These are phyloP conservation scores for Tapera naevia DNA, from an alignment of 2,797 vertebrate species.

Conservation along the genomic window DNA sequence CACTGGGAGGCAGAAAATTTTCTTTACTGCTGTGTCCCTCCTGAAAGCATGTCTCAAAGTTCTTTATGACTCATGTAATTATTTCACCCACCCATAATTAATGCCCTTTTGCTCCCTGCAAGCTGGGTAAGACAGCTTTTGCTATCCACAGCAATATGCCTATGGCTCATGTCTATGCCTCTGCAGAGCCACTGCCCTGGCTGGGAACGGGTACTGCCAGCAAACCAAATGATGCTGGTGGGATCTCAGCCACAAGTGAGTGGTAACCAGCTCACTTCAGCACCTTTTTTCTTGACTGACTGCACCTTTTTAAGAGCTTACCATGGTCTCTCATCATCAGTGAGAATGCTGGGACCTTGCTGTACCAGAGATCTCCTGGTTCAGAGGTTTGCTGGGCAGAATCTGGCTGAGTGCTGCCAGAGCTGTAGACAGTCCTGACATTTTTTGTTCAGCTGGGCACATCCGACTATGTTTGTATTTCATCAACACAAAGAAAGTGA, in stretches of 20 bases:
- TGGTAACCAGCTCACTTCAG: neutral
- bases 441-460: neutral
- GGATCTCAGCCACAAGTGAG: neutral
- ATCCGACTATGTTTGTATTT: neutral
- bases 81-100: neutral
- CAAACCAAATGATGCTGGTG: neutral
- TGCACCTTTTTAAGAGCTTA: neutral
- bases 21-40: neutral
- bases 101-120: neutral
- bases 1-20: neutral
- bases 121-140: neutral
- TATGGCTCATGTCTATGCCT: neutral
- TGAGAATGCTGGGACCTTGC: neutral
- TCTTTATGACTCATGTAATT: neutral
- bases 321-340: neutral
- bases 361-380: neutral
- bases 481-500: neutral
- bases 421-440: neutral
- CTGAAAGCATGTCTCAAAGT: neutral
- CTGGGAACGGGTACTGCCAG: neutral
- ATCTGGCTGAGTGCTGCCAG: neutral
- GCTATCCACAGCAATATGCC: fast-evolving
- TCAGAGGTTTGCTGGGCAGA: neutral
- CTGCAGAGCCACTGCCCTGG: neutral
- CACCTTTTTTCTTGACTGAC: neutral